phyloP scores from a whole-genome alignment of 2,888 invertebrate genomes.

The Chrysomela aeneicollis region DNA sequence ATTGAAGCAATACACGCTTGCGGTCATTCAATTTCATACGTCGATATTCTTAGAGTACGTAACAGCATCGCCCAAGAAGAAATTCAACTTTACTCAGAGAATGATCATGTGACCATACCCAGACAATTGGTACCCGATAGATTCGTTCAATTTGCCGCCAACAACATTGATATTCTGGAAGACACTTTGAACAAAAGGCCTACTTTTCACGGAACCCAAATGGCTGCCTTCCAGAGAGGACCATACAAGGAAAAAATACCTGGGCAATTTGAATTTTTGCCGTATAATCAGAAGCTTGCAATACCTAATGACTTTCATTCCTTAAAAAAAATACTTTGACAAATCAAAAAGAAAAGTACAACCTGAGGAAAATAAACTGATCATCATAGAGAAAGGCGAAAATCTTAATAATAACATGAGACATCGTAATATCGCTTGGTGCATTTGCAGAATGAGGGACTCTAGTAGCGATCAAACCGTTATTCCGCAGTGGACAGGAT shows the following conservation, averaged over 20 bases:
- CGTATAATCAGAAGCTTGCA: no score
- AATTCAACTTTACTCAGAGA: constrained; percentile 26
- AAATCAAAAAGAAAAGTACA: constrained; percentile 9
- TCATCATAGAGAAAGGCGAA: constrained; percentile 7
- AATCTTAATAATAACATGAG: no score
- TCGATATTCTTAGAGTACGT: constrained; percentile 25
- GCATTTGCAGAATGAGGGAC: no score
- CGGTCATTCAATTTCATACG: constrained; percentile 31
- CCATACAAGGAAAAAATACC: constrained; percentile 6
- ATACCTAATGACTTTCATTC: constrained; percentile 17
- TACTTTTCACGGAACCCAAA: constrained; percentile 39
- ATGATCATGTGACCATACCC: constrained; percentile 23
- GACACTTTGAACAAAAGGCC: constrained; percentile 35
- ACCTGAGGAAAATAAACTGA: no score
- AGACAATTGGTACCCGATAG: constrained; percentile 27
- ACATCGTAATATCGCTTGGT: no score
- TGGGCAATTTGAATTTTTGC: constrained; percentile 15
- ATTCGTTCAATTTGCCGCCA: constrained; percentile 39
- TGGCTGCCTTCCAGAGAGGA: constrained; percentile 30
- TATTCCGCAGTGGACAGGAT: constrained; percentile 29
- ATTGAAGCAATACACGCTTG: constrained; percentile 28
- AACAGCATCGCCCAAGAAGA: constrained; percentile 36
- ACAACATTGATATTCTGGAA: constrained; percentile 39
- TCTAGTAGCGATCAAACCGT: no score
- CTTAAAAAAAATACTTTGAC: constrained; percentile 13